A percentile compares a stretch with the other conserved stretches of the same genome.
phyloP scores from a whole-genome alignment of 2,888 invertebrate species.

The Agrypnus murinus region DNA sequence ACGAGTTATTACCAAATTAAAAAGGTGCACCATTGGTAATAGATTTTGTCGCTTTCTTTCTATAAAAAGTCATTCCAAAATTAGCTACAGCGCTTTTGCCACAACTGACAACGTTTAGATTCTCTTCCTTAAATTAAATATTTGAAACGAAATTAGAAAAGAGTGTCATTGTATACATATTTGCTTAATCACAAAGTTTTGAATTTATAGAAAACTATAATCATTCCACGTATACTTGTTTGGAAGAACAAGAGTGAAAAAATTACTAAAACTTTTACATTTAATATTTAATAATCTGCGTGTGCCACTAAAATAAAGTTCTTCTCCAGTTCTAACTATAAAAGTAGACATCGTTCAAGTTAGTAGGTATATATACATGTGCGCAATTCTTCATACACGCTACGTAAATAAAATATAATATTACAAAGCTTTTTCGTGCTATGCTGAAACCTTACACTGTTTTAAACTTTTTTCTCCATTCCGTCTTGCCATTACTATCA shows the following conservation, averaged over 20 bases:
- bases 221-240: background rate
- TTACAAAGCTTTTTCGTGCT: conserved; percentile 6
- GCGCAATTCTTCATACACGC: conserved; percentile 18
- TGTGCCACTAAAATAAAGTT: conserved; percentile 17
- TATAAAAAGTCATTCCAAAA: too few relatives aligned
- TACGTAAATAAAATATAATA: conserved; percentile 16
- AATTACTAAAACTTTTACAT: background rate
- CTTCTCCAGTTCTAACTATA: background rate
- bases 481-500: too few relatives aligned
- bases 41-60: too few relatives aligned
- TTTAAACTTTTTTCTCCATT: too few relatives aligned
- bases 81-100: too few relatives aligned
- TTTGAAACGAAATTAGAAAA: background rate
- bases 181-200: conserved; percentile 6
- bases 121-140: too few relatives aligned
- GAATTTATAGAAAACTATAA: background rate
- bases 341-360: too few relatives aligned
- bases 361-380: background rate
- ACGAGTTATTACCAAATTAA: too few relatives aligned
- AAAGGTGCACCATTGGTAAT: too few relatives aligned
- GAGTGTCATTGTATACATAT: conserved; percentile 9
- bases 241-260: background rate
- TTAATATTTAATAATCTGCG: conserved; percentile 16
- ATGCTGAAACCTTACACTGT: too few relatives aligned
- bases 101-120: too few relatives aligned